Base-by-base conservation (phyloP, 2,797 vertebrate species). In the Prunella strophiata region DNA sequence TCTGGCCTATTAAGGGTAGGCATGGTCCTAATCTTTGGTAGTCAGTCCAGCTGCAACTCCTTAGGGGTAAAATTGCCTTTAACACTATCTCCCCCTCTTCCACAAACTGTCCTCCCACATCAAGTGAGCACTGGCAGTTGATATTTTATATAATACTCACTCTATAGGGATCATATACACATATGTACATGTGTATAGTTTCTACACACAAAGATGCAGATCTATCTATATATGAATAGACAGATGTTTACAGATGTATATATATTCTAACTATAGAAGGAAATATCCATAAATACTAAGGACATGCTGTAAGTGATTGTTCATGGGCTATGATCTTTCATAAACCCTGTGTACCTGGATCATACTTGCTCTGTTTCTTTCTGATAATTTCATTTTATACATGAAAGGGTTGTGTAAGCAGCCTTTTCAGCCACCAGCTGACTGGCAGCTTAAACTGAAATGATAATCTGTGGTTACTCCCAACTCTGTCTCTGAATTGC, bases 371-470 rank as follows among this genome's bases (percentile, higher is more conserved):
- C 43, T 80, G 1, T 50, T 91, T 81, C 61, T 80, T 85, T 61
- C 66, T 7, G 4, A 6, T 63, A 21, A 22, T 29, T 84, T 88
- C 36, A 73, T 84, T 77, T 81, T 32, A 34, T 20, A 52, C 1
- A 2, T n/a, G n/a, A 51, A 67, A 67, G 23, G 9, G 9, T 88
- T 95, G 80, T 66, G 74, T 94, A 93, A 95, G 74, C 73, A 88
- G 52, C 59, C 59, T 85, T 95, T 89, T 76, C 63, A 92, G 70
- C 29, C 45, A 27, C 58, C 51, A 59, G 65, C 88, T 91, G 70
- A 67, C 80, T 79, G 77, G 71, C 82, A 91, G 48, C 42, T 94
- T 73, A 57, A 66, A 27, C 71, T 88, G 88, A 84, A 94, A 94
- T 70, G 23, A 66, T 90, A 71, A 73, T 66, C 80, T 91, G 3